A percentile compares a stretch with the other conserved stretches of the same genome.
Evolutionary conservation across 2,888 invertebrate genomes (phyloP).

Genomic region (Coelopa pilipes): DNA sequence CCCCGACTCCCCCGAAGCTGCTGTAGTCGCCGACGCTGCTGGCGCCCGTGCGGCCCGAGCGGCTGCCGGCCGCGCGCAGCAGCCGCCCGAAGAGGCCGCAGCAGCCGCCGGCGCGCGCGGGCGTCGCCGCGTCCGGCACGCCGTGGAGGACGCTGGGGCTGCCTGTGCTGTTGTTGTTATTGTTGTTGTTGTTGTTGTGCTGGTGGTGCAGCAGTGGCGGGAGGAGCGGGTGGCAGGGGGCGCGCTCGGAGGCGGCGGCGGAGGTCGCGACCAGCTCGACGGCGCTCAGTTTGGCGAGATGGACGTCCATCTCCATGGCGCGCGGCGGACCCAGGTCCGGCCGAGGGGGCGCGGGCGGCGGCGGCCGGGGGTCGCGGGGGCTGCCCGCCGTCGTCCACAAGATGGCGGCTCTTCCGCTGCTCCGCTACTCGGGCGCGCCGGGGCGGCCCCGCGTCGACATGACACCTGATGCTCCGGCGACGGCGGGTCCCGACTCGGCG

Average conservation of each 20-base stretch:
- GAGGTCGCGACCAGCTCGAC: slow-evolving; percentile 59
- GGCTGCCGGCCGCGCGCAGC: slow-evolving; percentile 50
- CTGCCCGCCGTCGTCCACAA: neutral
- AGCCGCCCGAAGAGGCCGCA: slow-evolving; percentile 59
- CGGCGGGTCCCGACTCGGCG: slow-evolving; percentile 42
- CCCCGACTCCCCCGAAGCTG: slow-evolving; percentile 40
- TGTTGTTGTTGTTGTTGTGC: slow-evolving; percentile 38
- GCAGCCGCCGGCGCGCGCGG: slow-evolving; percentile 50
- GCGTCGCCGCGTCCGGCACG: slow-evolving; percentile 23
- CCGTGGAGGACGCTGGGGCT: slow-evolving; percentile 30
- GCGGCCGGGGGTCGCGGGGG: neutral
- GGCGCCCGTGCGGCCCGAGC: slow-evolving; percentile 53
- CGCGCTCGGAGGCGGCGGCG: no score
- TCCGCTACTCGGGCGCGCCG: neutral
- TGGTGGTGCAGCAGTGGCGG: slow-evolving; percentile 44
- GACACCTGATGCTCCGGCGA: slow-evolving; percentile 32
- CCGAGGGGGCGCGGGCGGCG: neutral
- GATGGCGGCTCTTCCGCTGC: neutral
- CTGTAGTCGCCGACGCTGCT: slow-evolving; percentile 53
- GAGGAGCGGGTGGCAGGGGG: slow-evolving; percentile 21
- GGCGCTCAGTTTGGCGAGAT: slow-evolving; percentile 59
- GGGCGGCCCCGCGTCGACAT: slow-evolving; percentile 27
- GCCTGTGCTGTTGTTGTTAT: slow-evolving; percentile 38
- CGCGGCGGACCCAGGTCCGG: slow-evolving; percentile 31
- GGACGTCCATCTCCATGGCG: slow-evolving; percentile 66